Evolutionary conservation across 2,888 invertebrate genomes (phyloP), one percentile per base, ranked within the genome.

Genomic region (Luffia ferchaultella): DNA sequence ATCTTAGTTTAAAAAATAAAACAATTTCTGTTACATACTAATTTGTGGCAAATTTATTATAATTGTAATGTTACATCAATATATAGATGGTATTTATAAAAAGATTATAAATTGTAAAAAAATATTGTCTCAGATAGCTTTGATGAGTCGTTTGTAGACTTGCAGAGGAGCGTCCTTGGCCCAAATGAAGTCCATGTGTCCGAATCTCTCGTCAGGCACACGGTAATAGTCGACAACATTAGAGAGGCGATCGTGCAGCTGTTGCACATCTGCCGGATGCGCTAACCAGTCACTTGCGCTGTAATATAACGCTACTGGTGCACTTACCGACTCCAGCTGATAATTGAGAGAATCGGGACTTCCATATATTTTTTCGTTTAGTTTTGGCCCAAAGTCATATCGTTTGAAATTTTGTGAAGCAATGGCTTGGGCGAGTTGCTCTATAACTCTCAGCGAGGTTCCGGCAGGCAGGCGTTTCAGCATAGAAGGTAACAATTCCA

Each of bases 211-310:
- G 58, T 82, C 74, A 0, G 86, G 84, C 46, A 90, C 85, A 53
- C 84, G 73, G 62, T 87, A 80, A 53, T 82, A 83, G 48, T 86
- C 86, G 3, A 86, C 65, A 1, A 80, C 76, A 58, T 86, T 88
- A 7, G 75, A 73, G 43, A 92, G 63, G 51, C 74, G 68, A 12
- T 68, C 64, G 41, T 83, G 76, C 48, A 90, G 62, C 16, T 73
- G 67, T 42, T 84, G 66, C 0, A 90, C 88, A 52, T 90, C 89
- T 56, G 67, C 65, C 2, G 85, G 77, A 48, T 84, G 73, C 1
- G 90, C 86, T 16, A 93, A 64, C 86, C 88, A 88, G 65, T 93
- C 93, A 16, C 87, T 86, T 2, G 70, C 69, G 20, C 74, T 73
- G 55, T 74, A 76, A 46, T 77, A 68, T 46, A 84, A 55, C 5